Evolutionary conservation across 2,888 invertebrate genomes (phyloP), one percentile per base, ranked within the genome.

Genomic region (Scrobipalpa costella): DNA sequence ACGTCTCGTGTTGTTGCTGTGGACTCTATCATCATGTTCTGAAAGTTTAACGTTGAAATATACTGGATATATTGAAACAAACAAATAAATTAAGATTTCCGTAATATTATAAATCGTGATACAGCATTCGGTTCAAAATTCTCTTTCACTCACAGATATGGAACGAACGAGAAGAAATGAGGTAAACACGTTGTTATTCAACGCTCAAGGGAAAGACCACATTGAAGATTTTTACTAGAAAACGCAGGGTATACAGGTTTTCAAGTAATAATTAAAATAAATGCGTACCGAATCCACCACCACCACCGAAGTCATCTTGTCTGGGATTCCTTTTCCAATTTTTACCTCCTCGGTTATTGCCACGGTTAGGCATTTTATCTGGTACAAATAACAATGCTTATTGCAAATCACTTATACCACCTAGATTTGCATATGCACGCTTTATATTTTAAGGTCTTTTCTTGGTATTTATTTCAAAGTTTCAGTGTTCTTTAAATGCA

Each of bases 1-100:
- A 66, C 93, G 84, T 59, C 92, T 81, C 13, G 84, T 88, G 64
- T 81, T 83, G 61, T 73, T 90, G 47, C 73, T 83, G 36, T 82
- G 80, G n/a, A 69, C 60, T 17, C 92, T 86, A 67, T 92, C 92
- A 78, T 92, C 92, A 68, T 92, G 92, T 78, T 92, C 92, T 92
- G 71, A 60, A 78, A 80, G 44, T 21, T 34, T n/a, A 52, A 13
- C 1, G 63, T 17, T 36, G 7, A 36, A 36, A 1, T 2, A 1
- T 9, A 6, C 36, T 36, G 9, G 7, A 11, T 7, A 36, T 7
- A 5, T 36, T 7, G 11, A 36, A 36, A 7, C 36, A 9, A 9
- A 9, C 36, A 36, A 1, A 13, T 6, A 15, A 44, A 15, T n/a
- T 44, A n/a, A 44, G 44, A 1, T 7, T 7, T 15, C 0, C 11